phyloP scores from a whole-genome alignment of 2,113 vertebrate species.

The Elanoides forficatus region DNA sequence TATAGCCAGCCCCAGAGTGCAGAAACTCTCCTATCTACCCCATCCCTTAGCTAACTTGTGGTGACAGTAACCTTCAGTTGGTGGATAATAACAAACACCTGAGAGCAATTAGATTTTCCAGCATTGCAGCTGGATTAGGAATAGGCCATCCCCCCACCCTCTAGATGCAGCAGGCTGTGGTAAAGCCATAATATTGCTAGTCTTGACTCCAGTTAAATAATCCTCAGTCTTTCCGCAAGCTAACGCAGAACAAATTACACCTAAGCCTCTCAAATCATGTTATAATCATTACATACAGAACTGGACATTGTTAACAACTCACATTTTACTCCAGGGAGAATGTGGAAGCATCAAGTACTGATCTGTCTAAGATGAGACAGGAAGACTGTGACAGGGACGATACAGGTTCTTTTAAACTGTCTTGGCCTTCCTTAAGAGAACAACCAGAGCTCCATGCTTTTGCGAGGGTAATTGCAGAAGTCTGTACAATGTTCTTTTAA shows the following conservation, averaged over 20 bases:
- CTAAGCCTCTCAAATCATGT: neutral
- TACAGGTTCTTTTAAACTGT: neutral
- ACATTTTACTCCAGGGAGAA: neutral
- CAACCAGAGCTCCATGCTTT: neutral
- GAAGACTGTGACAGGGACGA: neutral
- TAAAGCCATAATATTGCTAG: neutral
- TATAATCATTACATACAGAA: neutral
- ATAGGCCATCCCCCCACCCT: neutral
- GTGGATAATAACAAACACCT: neutral
- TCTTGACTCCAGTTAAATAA: neutral
- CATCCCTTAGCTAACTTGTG: neutral
- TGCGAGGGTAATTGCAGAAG: neutral
- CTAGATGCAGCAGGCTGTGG: neutral
- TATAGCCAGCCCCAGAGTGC: neutral
- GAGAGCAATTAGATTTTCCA: neutral
- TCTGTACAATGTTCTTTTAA: neutral
- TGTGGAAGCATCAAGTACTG: neutral
- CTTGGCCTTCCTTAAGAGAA: neutral
- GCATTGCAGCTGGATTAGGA: neutral
- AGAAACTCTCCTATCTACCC: neutral
- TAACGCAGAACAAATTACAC: neutral
- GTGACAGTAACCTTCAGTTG: neutral
- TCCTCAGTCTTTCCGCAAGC: neutral
- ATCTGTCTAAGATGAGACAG: neutral
- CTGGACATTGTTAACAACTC: neutral